A percentile compares a stretch with the other conserved stretches of the same genome.
These are phyloP conservation scores for Beroe forskalii DNA, from an alignment of 37 sponge, comb jelly and placozoan genomes.

Conservation along the genomic window DNA sequence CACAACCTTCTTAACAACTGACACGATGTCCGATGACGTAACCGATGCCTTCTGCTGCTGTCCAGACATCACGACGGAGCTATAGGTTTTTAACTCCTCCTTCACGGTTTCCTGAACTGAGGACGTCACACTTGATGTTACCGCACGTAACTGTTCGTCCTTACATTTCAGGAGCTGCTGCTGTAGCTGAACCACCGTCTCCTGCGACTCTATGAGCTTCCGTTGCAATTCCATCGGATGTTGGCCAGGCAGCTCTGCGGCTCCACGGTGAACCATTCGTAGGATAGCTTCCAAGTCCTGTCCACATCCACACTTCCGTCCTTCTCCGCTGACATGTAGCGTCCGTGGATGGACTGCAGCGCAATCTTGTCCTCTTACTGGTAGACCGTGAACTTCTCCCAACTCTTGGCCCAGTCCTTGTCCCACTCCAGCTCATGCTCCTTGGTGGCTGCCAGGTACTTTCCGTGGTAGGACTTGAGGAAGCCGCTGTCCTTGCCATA, in stretches of 20 bases:
- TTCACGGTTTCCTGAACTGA: no score
- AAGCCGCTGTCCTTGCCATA: background rate
- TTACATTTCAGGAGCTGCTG: no score
- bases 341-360: background rate
- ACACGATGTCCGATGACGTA: no score
- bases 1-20: no score
- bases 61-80: no score
- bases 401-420: background rate
- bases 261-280: slow-evolving; percentile 2
- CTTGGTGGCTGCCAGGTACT: background rate
- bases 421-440: background rate
- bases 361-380: slow-evolving; percentile 14
- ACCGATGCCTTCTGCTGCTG: no score
- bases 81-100: no score
- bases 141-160: no score
- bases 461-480: background rate
- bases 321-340: background rate
- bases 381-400: background rate
- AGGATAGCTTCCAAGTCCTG: background rate
- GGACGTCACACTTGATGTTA: no score
- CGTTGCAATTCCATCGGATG: no score
- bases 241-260: background rate
- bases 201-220: no score
- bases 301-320: slow-evolving; percentile 21
- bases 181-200: no score